Percentiles rank a stretch among this genome's conserved stretches.
Evolutionary conservation across 2,113 vertebrate genomes (phyloP).

Genomic region (Promerops cafer): DNA sequence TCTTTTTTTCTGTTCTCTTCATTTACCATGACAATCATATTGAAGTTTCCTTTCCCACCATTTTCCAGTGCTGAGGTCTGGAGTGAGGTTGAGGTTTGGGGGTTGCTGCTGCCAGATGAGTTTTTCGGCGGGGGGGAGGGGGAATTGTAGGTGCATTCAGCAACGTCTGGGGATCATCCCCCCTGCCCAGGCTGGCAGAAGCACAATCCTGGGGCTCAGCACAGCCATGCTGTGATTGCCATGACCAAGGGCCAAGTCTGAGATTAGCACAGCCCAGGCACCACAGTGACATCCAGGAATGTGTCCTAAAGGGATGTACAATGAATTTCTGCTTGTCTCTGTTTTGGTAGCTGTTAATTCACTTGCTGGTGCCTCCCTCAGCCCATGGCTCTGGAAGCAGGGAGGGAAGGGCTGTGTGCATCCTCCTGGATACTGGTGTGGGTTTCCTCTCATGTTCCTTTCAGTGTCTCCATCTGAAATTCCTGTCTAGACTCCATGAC

Average conservation of each 20-base stretch:
- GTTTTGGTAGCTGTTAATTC: neutral
- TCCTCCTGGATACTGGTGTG: neutral
- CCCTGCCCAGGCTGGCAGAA: neutral
- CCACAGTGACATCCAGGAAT: neutral
- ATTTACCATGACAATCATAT: neutral
- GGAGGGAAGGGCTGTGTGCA: neutral
- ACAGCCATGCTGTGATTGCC: rapidly evolving
- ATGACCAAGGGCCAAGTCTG: neutral
- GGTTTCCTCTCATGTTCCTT: neutral
- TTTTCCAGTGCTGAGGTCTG: neutral
- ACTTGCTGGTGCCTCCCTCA: neutral
- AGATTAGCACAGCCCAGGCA: neutral
- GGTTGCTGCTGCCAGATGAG: neutral
- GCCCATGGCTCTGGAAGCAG: neutral
- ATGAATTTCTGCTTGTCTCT: neutral
- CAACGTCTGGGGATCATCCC: neutral
- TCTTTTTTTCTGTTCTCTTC: neutral
- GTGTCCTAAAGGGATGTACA: neutral
- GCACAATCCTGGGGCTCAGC: neutral
- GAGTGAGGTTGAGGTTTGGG: neutral
- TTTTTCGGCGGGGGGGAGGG: rapidly evolving
- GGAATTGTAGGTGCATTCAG: neutral
- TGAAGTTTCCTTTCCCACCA: neutral
- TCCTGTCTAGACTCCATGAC: neutral
- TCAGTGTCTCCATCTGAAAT: neutral